phyloP scores from a whole-genome alignment of 2,113 vertebrate genomes.

The Calyptomena viridis region DNA sequence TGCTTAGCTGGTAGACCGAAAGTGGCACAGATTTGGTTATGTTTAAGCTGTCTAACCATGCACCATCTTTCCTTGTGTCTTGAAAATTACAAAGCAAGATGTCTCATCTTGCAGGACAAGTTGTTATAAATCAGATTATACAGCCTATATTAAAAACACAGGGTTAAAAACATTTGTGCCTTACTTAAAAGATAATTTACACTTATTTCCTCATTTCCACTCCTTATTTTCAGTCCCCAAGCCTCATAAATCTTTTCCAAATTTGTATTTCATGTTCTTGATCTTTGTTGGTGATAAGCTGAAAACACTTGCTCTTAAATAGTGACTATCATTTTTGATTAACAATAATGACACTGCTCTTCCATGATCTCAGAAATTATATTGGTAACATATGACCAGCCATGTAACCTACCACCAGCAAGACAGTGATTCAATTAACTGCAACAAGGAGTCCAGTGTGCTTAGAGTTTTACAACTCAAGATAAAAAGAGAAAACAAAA shows the following conservation, averaged over 20 bases:
- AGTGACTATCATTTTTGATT: neutral
- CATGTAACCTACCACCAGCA: neutral
- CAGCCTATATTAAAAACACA: neutral
- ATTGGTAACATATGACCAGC: neutral
- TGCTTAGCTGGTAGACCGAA: neutral
- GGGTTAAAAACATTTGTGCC: neutral
- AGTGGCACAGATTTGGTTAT: neutral
- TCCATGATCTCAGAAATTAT: neutral
- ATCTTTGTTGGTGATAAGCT: conserved; percentile 41
- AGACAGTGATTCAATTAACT: neutral
- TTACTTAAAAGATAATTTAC: conserved; percentile 11
- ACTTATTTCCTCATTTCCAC: conserved; percentile 28
- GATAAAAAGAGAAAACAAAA: neutral
- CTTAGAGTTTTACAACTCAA: neutral
- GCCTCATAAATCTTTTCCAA: neutral
- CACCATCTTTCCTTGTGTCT: neutral
- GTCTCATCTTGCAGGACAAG: neutral
- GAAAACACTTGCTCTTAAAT: conserved; percentile 7
- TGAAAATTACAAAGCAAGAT: neutral
- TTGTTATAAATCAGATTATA: neutral
- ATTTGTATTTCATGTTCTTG: conserved; percentile 19
- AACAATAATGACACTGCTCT: neutral
- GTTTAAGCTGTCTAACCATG: neutral
- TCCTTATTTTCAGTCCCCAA: neutral
- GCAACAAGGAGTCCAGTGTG: neutral